phyloP scores from a whole-genome alignment of 2,113 vertebrate species.

The Cinclus mexicanus region DNA sequence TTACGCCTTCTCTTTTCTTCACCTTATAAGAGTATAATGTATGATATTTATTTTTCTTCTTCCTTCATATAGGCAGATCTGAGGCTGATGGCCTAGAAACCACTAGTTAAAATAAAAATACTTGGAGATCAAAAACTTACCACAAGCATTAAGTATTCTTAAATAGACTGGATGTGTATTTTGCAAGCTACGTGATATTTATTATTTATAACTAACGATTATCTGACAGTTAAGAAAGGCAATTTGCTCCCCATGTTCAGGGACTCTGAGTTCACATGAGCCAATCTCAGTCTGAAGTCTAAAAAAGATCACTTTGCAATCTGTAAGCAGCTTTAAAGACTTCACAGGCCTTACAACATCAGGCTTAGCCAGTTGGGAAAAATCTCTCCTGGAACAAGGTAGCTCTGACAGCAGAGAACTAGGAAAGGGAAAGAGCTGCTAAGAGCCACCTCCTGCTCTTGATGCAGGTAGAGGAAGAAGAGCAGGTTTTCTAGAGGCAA shows the following conservation, averaged over 20 bases:
- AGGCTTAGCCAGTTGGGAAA: not conserved
- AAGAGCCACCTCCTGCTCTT: not conserved
- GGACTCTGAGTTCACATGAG: not conserved
- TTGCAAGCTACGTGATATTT: not conserved
- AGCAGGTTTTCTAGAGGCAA: not conserved
- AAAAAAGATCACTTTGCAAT: constrained; percentile 13
- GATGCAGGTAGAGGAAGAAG: not conserved
- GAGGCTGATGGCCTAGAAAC: not conserved
- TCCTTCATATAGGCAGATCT: not conserved
- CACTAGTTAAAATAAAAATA: not conserved
- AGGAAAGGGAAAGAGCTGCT: not conserved
- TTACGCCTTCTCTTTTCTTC: not conserved
- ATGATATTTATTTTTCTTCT: not conserved
- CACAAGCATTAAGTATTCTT: not conserved
- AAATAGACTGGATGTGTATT: not conserved
- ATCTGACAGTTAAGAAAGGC: not conserved
- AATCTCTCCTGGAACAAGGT: not conserved
- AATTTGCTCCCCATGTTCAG: not conserved
- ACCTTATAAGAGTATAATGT: not conserved
- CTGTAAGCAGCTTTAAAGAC: constrained; percentile 43
- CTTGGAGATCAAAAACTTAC: not conserved
- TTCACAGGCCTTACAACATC: not conserved
- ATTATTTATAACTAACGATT: constrained; percentile 10
- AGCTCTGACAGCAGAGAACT: not conserved
- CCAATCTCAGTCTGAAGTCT: not conserved